phyloP scores from a whole-genome alignment of 1,140 invertebrate species.

The Drosophila bifasciata region DNA sequence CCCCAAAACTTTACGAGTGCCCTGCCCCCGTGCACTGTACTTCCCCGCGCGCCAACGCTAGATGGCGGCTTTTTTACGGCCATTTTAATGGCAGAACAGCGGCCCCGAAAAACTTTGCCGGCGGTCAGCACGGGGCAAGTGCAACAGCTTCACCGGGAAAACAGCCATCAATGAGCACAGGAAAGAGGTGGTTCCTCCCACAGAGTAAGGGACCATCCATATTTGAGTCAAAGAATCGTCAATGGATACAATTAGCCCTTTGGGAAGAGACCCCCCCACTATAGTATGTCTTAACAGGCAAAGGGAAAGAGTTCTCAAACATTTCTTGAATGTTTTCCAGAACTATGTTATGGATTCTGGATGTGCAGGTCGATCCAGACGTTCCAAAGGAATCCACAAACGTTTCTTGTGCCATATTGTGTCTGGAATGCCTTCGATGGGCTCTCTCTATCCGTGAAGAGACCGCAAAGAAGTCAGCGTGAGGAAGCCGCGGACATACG shows the following conservation, averaged over 20 bases:
- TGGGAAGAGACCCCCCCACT: too few relatives aligned
- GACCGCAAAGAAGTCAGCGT: conserved; percentile 4
- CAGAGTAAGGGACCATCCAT: conserved; percentile 5
- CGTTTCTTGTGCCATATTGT: too few relatives aligned
- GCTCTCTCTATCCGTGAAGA: conserved; percentile 10
- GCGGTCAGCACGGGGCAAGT: conserved; percentile 54
- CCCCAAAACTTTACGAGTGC: conserved; percentile 70
- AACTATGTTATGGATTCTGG: too few relatives aligned
- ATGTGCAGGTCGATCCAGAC: too few relatives aligned
- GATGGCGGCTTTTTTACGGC: conserved; percentile 62
- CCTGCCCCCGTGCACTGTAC: conserved; percentile 28
- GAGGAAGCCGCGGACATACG: conserved; percentile 34
- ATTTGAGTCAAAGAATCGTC: too few relatives aligned
- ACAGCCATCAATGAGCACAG: too few relatives aligned
- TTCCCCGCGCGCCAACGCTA: conserved; percentile 1
- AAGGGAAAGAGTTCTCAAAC: too few relatives aligned
- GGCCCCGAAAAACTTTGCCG: conserved; percentile 55
- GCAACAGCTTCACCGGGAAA: conserved; percentile 30
- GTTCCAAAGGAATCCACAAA: too few relatives aligned
- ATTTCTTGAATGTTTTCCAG: too few relatives aligned
- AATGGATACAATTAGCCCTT: too few relatives aligned
- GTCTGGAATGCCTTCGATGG: background rate
- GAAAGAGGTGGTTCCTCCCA: background rate
- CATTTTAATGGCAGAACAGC: conserved; percentile 70
- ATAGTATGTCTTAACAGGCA: too few relatives aligned